Base-by-base conservation (phyloP, 2,888 invertebrate genomes). In the Eledona agricola region DNA sequence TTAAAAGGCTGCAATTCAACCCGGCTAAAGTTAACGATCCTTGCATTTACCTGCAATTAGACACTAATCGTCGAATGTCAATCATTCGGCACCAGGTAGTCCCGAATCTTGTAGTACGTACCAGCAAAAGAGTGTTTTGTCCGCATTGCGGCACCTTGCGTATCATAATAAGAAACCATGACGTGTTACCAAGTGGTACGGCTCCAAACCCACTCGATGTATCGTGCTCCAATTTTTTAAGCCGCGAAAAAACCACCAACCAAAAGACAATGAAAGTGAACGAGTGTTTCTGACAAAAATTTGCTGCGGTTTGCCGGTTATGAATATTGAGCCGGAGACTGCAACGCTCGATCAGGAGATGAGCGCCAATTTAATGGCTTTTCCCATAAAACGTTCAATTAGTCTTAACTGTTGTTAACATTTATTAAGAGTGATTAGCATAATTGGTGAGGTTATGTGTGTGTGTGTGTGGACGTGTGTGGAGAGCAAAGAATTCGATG, bases 101-200 rank as follows among this genome's bases (percentile, higher is more conserved):
- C 16, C 32, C 15, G 11, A 31, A 20, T 34, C 12, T 2, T 19
- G 6, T 9, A 7, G 16, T 2, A 7, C 9, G 25, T 38, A 11
- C 22, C 38, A 26, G 13, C 13, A 12, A 26, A 19, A 34, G 3
- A 26, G 9, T 19, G 46, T 46, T 31, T 45, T 45, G 32, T 15
- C 9, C 9, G 10, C 2, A 13, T 37, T 47, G 20, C 37, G 20
- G 47, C 28, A 34, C 35, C 10, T 31, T 17, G 22, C 26, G 15
- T 46, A 52, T 26, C 43, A 57, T 47, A 63, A 59, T 59, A 54
- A 65, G 59, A 49, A 46, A 64, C 65, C 64, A 62, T 64, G 60
- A 67, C 61, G 64, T 65, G 65, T 67, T 65, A 67, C 67, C 38
- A 62, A 63, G 56, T 64, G 63, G 64, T 66, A 65, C 64, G 60